A percentile compares a stretch with the other conserved stretches of the same genome.
Evolutionary conservation across 2,797 vertebrate genomes (phyloP).

Genomic region (Alectoris magna): DNA sequence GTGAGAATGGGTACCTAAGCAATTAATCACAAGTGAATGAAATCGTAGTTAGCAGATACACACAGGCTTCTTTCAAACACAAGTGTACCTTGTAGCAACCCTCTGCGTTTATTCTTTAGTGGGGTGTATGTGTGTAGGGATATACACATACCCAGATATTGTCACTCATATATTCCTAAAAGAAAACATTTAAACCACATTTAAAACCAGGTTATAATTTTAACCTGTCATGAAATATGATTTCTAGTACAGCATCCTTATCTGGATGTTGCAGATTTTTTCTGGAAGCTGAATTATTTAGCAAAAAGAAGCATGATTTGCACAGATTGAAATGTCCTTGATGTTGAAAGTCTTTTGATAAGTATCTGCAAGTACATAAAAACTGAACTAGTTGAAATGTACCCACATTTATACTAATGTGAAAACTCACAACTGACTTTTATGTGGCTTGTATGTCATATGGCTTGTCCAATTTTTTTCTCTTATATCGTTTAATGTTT

Average conservation of each 20-base stretch:
- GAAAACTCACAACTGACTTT: not conserved
- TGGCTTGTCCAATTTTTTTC: not conserved
- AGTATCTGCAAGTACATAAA: not conserved
- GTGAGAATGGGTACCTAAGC: not conserved
- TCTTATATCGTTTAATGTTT: not conserved
- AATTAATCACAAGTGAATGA: not conserved
- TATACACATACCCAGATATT: too few species aligned
- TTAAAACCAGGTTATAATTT: not conserved
- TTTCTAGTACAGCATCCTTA: not conserved
- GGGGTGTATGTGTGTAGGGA: not conserved
- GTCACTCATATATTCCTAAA: not conserved
- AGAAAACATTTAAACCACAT: not conserved
- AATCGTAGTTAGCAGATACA: not conserved
- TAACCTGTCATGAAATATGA: not conserved
- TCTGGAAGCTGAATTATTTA: not conserved
- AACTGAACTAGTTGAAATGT: not conserved
- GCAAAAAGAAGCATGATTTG: not conserved
- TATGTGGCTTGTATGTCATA: not conserved
- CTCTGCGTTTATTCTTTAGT: too few species aligned
- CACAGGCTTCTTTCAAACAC: too few species aligned
- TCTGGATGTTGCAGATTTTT: not conserved
- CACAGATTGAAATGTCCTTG: accelerated
- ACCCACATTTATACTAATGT: not conserved
- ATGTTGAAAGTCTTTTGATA: not conserved
- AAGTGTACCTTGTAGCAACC: too few species aligned